Evolutionary conservation across 1,140 invertebrate genomes (phyloP).

Genomic region (Drosophila simulans): DNA sequence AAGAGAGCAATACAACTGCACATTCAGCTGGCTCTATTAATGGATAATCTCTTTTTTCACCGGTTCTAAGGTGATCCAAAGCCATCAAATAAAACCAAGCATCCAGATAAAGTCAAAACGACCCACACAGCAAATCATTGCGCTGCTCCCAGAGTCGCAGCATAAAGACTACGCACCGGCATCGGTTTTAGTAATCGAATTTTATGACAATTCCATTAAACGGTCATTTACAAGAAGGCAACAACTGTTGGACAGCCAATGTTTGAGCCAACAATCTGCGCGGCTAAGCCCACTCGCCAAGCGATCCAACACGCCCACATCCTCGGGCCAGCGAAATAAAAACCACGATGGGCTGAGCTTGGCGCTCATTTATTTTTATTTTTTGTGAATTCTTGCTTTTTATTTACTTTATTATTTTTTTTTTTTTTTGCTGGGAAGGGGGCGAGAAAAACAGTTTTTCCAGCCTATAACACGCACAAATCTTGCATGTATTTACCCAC

Average conservation of each 20-base stretch:
- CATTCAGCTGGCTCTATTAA: constrained; percentile 11
- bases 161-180: constrained; percentile 24
- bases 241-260: constrained; percentile 24
- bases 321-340: constrained; percentile 14
- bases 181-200: constrained; percentile 42
- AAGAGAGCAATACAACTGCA: neutral
- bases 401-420: neutral
- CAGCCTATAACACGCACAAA: constrained; percentile 49
- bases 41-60: neutral
- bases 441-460: constrained; percentile 12
- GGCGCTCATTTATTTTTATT: constrained; percentile 14
- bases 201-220: constrained; percentile 54
- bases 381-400: constrained; percentile 6
- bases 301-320: constrained; percentile 30
- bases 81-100: constrained; percentile 16
- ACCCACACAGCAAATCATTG: constrained; percentile 29
- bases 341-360: constrained; percentile 6
- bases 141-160: neutral
- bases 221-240: constrained; percentile 47
- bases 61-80: constrained; percentile 19
- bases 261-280: constrained; percentile 8
- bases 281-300: constrained; percentile 17
- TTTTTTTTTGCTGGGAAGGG: neutral
- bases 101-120: neutral
- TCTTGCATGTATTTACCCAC: constrained; percentile 33